Evolutionary conservation across 1,140 invertebrate species (phyloP), one percentile per base, ranked within the genome.

Genomic region (Bombus terrestris): DNA sequence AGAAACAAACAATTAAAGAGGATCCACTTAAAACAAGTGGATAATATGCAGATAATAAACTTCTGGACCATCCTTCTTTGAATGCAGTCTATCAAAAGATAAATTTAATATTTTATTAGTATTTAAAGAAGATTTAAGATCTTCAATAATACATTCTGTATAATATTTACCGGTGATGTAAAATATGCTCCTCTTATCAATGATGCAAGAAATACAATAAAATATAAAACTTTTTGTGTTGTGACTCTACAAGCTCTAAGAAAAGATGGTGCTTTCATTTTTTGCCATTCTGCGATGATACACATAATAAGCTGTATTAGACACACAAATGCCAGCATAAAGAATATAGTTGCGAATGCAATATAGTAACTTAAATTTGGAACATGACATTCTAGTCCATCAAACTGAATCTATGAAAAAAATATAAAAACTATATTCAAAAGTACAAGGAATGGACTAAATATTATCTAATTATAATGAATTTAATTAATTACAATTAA

Each of bases 1-100:
- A 99, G 94, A 99, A 98, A 94, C 98, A 99, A 88, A 99, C 98
- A 89, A 99, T 98, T 35, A 99, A 96, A 1, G 98, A 99, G 8
- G 98, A 98, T 78, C 98, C 98, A 47, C 98, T 98, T 94, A 99
- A 96, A 28, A 99, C 96, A 43, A 99, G 96, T 8, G 98, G 98
- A 95, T 99, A 99, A 94, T 98, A 99, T 1, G 98, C 98, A 71
- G 97, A 98, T 83, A 98, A 96, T 37, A 99, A 96, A 92, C 97
- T 98, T 73, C 97, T 97, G 12, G 98, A 97, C 97, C 98, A 98
- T 83, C 96, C 96, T 86, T 98, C 97, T 92, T 97, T 96, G 92
- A 97, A 97, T 86, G 97, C 97, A 90, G 97, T 96, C 98, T 98
- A 90, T 75, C 95, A 95, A 92, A 80, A 88, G 75, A 83, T 78